phyloP scores from a whole-genome alignment of 2,888 invertebrate genomes.

The Agapetus fuscipes region DNA sequence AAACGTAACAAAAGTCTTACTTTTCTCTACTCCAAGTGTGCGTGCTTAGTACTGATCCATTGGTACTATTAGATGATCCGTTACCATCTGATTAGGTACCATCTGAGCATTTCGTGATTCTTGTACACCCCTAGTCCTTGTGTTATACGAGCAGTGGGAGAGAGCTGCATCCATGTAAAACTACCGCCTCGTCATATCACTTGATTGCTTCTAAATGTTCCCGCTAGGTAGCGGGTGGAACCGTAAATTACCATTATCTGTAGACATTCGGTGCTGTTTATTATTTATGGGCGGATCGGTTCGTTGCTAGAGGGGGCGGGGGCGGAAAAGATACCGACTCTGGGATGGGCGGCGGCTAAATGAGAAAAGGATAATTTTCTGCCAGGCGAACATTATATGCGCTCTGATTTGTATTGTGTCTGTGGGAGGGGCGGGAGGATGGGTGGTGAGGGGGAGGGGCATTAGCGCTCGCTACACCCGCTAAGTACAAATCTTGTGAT shows the following conservation, averaged over 20 bases:
- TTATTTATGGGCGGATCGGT: slow-evolving; percentile 47
- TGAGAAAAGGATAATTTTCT: slow-evolving; percentile 23
- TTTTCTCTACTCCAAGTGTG: too few species aligned
- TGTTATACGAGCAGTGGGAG: too few species aligned
- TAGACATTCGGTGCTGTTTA: slow-evolving; percentile 44
- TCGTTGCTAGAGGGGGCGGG: slow-evolving; percentile 21
- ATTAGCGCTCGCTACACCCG: too few species aligned
- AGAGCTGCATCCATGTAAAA: too few species aligned
- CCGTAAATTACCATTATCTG: slow-evolving; percentile 49
- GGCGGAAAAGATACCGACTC: slow-evolving; percentile 8
- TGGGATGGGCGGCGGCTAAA: slow-evolving; percentile 17
- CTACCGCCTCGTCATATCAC: slow-evolving; percentile 22
- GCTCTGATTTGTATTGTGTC: slow-evolving; percentile 15
- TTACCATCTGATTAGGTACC: too few species aligned
- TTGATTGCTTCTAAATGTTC: slow-evolving; percentile 22
- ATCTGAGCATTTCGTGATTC: too few species aligned
- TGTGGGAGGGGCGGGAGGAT: not conserved
- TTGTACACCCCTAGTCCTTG: too few species aligned
- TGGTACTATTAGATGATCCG: too few species aligned
- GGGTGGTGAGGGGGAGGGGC: not conserved
- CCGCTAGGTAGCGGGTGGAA: slow-evolving; percentile 27
- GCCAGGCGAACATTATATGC: slow-evolving; percentile 17
- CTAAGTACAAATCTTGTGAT: not conserved
- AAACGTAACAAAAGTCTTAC: too few species aligned
- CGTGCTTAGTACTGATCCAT: too few species aligned